Base-by-base conservation (phyloP, 2,113 vertebrate genomes). In the Takifugu bimaculatus region DNA sequence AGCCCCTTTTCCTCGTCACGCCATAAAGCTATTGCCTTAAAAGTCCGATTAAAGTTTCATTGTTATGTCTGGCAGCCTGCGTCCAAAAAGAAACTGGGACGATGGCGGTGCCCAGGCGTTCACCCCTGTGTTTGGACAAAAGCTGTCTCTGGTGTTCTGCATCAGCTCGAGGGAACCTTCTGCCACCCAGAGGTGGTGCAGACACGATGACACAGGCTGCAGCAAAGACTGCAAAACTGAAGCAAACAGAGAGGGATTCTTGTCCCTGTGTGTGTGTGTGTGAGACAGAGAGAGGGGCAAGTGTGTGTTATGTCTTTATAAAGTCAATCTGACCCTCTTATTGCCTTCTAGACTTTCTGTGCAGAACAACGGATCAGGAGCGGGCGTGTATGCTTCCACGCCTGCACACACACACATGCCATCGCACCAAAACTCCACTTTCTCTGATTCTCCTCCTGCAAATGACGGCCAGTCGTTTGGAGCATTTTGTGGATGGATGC, bases 71-170 rank as follows among this genome's bases (percentile, higher is more conserved):
- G 25, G 15, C 26, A 26, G 50, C 53, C 61, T 64, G 53, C 29
- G 35, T 44, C 13, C 7, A 49, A 60, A 54, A n/a, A 32, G 4
- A 13, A 57, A 65, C 35, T 43, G 26, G 57, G 54, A 27, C 32
- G n/a, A 26, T 11, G 7, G 4, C 6, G 43, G 15, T 70, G 39
- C 51, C 57, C 44, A 25, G 52, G 62, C 72, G 76, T 13, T 79
- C 59, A 61, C 48, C 57, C 42, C 57, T 35, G 39, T 79, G 63
- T 60, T 67, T 49, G 58, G 26, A 66, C 45, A n/a, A 65, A 47
- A 56, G 59, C 39, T 78, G 79, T 72, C 78, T 76, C 25, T 54
- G 55, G 39, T 11, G 26, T 51, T 83, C 77, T 72, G 66, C 50
- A 63, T 63, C 60, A 56, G 20, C 49, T 12, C 20, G 27, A 20